A percentile compares a stretch with the other conserved stretches of the same genome.
These are phyloP conservation scores for Archegozetes longisetosus DNA, from an alignment of 1,140 invertebrate genomes.

Conservation along the genomic window DNA sequence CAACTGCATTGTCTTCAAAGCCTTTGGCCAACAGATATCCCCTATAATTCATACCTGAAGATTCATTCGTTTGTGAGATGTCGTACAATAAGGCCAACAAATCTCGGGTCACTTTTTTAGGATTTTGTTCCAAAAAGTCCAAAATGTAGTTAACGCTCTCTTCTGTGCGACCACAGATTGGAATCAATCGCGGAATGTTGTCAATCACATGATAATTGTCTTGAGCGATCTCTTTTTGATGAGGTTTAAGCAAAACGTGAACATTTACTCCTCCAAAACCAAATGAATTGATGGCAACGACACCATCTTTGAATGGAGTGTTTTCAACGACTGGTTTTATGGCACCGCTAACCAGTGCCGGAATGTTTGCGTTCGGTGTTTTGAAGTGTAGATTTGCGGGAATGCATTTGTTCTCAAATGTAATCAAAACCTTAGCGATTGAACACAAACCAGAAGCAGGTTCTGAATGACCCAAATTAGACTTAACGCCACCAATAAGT, in stretches of 20 bases:
- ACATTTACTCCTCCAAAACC: constrained; percentile 20
- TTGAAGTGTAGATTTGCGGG: constrained; percentile 84
- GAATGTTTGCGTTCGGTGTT: constrained; percentile 70
- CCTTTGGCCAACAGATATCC: constrained; percentile 11
- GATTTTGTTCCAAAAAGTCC: constrained; percentile 26
- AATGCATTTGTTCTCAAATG: constrained; percentile 71
- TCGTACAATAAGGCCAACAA: constrained; percentile 20
- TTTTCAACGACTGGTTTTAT: constrained; percentile 42
- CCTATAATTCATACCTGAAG: constrained; percentile 14
- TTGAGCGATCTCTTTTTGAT: constrained; percentile 30
- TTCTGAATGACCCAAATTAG: constrained; percentile 95
- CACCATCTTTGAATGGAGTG: constrained; percentile 18
- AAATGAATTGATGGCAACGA: constrained; percentile 19
- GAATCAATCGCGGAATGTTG: constrained; percentile 13
- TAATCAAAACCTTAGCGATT: constrained; percentile 69
- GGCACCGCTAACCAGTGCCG: constrained; percentile 63
- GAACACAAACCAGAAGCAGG: constrained; percentile 74
- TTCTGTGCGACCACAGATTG: constrained; percentile 10
- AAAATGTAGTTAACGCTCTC: constrained; percentile 30
- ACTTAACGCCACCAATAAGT: constrained; percentile 86
- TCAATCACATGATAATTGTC: constrained; percentile 21
- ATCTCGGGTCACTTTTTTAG: constrained; percentile 20
- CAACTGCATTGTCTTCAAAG: background rate
- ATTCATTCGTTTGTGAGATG: constrained; percentile 2
- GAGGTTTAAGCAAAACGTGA: constrained; percentile 41